Evolutionary conservation across 2,113 vertebrate genomes (phyloP), one percentile per base, ranked within the genome.

Genomic region (Enhydra lutris): DNA sequence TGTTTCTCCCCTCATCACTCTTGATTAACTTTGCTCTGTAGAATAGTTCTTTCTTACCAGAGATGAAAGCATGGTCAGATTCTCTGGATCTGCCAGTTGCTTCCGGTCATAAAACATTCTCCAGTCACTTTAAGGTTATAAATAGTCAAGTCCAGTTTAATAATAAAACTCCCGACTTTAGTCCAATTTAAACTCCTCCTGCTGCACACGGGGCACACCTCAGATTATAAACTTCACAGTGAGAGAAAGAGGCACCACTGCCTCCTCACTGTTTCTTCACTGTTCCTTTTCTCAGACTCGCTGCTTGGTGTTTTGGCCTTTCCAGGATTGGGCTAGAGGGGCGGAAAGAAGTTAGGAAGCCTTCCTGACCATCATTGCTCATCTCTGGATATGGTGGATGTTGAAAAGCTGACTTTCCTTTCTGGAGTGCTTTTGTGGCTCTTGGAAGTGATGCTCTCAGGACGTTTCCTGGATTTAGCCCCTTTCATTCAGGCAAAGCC

Each of bases 161-260:
- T 74, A 82, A 74, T n/a, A 88, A 74, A 88, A 87, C 76, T 81
- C 18, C 23, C 55, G 21, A 81, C 42, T 85, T 79, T 17, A 86
- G 59, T 59, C 34, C 61, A 86, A 86, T 24, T 31, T 86, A 39
- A 86, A 57, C 14, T 9, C 47, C 5, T 29, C 45, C 7, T 39
- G 18, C 21, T 55, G 9, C 39, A 47, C 18, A 24, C 4, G 45
- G 39, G 31, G 7, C 4, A 3, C 34, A 23, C 20, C 7, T 59
- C 10, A 15, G 50, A 4, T 52, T 6, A 11, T 1, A 7, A 26
- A 42, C 31, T 23, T 26, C 11, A 5, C 6, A 20, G 4, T 8
- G 50, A 71, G 39, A 79, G 50, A 36, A 71, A 80, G 29, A 42
- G 26, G 5, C 7, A 2, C 4, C 0, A 9, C 39, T 42, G 12